Evolutionary conservation across 2,888 invertebrate species (phyloP), one percentile per base, ranked within the genome.

Genomic region (Muscina levida): DNA sequence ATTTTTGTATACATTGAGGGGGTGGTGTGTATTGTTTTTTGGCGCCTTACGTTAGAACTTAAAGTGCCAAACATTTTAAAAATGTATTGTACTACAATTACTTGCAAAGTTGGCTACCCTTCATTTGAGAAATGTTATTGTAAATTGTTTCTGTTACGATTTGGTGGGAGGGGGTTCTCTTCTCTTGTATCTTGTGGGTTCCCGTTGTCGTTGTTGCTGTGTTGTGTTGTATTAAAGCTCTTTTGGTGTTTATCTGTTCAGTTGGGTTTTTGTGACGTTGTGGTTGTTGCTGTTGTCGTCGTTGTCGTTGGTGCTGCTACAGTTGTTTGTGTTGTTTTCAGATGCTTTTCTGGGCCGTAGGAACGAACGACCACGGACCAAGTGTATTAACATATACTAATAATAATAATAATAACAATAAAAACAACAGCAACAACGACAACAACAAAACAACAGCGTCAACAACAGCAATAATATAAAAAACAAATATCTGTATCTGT

Each of bases 381-480:
- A 5, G 31, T 31, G 31, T 86, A 87, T 83, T 83, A 84, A 83
- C 84, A 84, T 84, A 84, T 84, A 84, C 31, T 83, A 85, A 82
- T 83, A 81, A 65, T 39, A 72, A 74, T 51, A 77, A 57, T 31
- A 65, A 67, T 71, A 73, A 75, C 65, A 74, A 66, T 70, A 77
- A 70, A 44, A 75, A 68, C 37, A 77, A 71, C 53, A 77, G 68
- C 70, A 66, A 73, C 65, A 56, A 59, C 59, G 17, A 59, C 48
- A 82, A 76, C 83, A 74, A 83, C 82, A 83, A 13, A 51, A 79
- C 59, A 83, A 83, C 78, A 85, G 85, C 72, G 67, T 79, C 70
- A 83, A 81, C 75, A 84, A 84, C 78, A 85, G 85, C 85, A 87
- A 87, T 83, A 86, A 76, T 53, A 83, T 24, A 73, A 80, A 66